Evolutionary conservation across 1,140 invertebrate genomes (phyloP).

Genomic region (Platyura marginata): DNA sequence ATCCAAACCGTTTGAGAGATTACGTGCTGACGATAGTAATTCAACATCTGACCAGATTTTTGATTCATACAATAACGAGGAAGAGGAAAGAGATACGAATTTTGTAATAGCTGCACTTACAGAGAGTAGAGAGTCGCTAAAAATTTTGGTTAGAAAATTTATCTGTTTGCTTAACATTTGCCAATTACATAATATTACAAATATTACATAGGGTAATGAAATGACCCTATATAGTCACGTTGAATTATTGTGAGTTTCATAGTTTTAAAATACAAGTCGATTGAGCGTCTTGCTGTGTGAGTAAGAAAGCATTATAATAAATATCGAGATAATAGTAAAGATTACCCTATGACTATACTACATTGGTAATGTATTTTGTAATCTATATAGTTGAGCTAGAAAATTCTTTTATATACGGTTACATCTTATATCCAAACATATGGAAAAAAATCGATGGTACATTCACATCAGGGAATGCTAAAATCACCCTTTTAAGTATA

Average conservation of each 20-base stretch:
- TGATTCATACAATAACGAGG: conserved; percentile 1
- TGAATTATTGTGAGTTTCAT: neutral
- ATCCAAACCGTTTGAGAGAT: neutral
- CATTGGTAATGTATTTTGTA: too few species aligned
- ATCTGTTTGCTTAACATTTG: neutral
- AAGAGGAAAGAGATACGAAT: conserved; percentile 6
- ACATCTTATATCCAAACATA: too few species aligned
- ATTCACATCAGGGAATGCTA: too few species aligned
- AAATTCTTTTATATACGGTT: too few species aligned
- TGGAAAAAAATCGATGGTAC: too few species aligned
- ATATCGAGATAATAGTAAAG: too few species aligned
- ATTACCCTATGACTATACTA: too few species aligned
- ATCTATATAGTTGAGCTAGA: too few species aligned
- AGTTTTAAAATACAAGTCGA: too few species aligned
- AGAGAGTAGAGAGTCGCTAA: conserved; percentile 12
- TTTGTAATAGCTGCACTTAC: conserved; percentile 10
- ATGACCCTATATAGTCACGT: neutral
- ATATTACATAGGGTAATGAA: neutral
- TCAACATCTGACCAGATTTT: neutral
- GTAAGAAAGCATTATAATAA: too few species aligned
- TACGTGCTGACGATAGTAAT: neutral
- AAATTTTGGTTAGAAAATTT: conserved; percentile 8
- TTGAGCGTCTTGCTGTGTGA: too few species aligned
- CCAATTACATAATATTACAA: neutral
- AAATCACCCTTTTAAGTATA: too few species aligned